Evolutionary conservation across 2,113 vertebrate species (phyloP), one percentile per base, ranked within the genome.

Genomic region (Aphelocoma coerulescens): DNA sequence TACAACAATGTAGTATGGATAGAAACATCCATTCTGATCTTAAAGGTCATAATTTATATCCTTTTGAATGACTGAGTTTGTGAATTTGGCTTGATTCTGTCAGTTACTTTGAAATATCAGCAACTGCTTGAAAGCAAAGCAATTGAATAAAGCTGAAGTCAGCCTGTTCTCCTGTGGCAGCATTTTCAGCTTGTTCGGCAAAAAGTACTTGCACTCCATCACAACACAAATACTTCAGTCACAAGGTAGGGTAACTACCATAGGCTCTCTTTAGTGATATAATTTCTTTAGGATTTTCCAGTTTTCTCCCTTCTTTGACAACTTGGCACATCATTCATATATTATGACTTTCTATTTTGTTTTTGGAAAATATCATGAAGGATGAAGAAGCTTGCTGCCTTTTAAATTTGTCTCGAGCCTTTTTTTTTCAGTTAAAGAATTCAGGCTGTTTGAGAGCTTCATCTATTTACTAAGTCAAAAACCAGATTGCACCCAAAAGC

Each of bases 131-230:
- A 84, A 92, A 95, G 76, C 65, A 95, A 88, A 89, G 72, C 63
- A 73, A 11, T 69, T 84, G 76, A 84, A 95, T 86, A 95, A 79
- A 93, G 83, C 95, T 94, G 73, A 86, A 88, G 83, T 91, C 92
- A 93, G 88, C 65, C 78, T 67, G 33, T 84, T 84, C 44, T 88
- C 52, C 52, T 49, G n/a, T 81, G 79, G 59, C 85, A 84, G 52
- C 33, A 68, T 88, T 93, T 94, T 92, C 65, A 91, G 85, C 79
- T 78, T 92, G 57, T 61, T 96, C 83, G 91, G 91, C 93, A 91
- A 86, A 91, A 85, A 3, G 10, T 35, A 21, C 46, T 92, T 78
- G 24, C 24, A 43, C 51, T 92, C 79, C 48, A 86, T 84, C 68
- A 61, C 57, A 57, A 39, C 27, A 37, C 26, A 91, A 74, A 65